A percentile compares a stretch with the other conserved stretches of the same genome.
These are phyloP conservation scores for Neomorphus geoffroyi DNA, from an alignment of 2,797 vertebrate species.

Conservation along the genomic window DNA sequence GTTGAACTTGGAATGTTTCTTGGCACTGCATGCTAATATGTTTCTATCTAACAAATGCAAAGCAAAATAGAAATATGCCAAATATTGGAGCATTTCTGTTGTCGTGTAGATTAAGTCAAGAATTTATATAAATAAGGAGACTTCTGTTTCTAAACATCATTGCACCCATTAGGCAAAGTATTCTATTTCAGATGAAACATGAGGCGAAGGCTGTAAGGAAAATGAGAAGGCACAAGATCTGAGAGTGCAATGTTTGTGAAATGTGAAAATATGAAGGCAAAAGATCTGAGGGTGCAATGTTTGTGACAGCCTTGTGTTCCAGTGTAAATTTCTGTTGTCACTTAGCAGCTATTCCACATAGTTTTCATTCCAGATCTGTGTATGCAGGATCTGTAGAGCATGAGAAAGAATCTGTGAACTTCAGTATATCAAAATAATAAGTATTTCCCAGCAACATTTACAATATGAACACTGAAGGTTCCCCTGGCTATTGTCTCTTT, in stretches of 20 bases:
- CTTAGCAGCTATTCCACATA: slow-evolving; percentile 67
- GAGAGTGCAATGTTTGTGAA: slow-evolving; percentile 68
- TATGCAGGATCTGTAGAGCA: slow-evolving; percentile 29
- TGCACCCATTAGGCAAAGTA: slow-evolving; percentile 56
- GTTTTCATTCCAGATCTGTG: slow-evolving; percentile 54
- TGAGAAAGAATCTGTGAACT: slow-evolving; percentile 13
- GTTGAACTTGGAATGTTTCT: background rate
- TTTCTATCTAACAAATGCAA: slow-evolving; percentile 37
- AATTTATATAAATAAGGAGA: slow-evolving; percentile 57
- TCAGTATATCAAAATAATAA: slow-evolving; percentile 19
- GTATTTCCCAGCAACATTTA: background rate
- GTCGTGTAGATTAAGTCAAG: slow-evolving; percentile 26
- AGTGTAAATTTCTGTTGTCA: slow-evolving; percentile 65
- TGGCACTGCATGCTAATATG: slow-evolving; percentile 28
- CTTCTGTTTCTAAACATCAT: slow-evolving; percentile 62
- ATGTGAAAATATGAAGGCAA: slow-evolving; percentile 69
- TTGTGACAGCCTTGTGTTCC: slow-evolving; percentile 70
- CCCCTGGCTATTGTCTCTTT: slow-evolving; percentile 8
- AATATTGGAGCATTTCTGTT: background rate
- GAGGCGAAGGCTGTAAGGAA: slow-evolving; percentile 55
- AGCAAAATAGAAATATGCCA: slow-evolving; percentile 24
- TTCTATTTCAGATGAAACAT: slow-evolving; percentile 54
- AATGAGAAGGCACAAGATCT: slow-evolving; percentile 69
- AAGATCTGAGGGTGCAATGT: slow-evolving; percentile 59
- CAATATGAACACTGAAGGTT: background rate